Conservation (phyloP, 2,888 invertebrate genomes). For the Ctena decussata region DNA sequence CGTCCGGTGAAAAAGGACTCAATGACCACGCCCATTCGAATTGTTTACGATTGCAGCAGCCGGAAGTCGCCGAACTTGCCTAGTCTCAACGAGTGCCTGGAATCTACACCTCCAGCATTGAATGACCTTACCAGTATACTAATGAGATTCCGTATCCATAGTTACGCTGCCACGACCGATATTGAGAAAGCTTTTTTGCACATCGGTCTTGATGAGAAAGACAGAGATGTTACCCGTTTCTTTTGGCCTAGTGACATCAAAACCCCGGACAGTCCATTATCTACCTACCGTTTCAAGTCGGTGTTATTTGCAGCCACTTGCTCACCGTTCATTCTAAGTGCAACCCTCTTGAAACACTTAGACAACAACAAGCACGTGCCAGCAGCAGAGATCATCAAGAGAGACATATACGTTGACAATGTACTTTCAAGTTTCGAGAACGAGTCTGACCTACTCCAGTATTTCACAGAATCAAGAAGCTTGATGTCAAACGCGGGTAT, state of each 20-base stretch:
- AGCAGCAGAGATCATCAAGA: background rate
- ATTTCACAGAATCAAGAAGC: conserved; percentile 18
- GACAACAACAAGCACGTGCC: background rate
- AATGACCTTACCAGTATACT: conserved; percentile 54
- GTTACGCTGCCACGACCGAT: conserved; percentile 38
- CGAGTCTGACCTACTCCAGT: conserved; percentile 11
- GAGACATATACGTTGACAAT: conserved; percentile 55
- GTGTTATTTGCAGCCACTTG: conserved; percentile 33
- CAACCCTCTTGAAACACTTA: conserved; percentile 35
- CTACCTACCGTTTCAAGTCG: conserved; percentile 25
- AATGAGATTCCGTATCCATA: conserved; percentile 47
- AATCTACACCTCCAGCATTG: conserved; percentile 31
- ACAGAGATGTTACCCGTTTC: conserved; percentile 55
- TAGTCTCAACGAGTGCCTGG: conserved; percentile 59
- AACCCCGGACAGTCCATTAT: conserved; percentile 34
- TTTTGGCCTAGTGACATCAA: conserved; percentile 47
- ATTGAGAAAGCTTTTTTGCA: conserved; percentile 60
- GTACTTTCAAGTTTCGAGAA: conserved; percentile 34
- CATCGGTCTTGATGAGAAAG: conserved; percentile 42
- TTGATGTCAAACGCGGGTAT: conserved; percentile 20
- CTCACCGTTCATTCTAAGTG: conserved; percentile 41
- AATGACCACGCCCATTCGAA: conserved; percentile 52
- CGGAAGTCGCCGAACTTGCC: conserved; percentile 5
- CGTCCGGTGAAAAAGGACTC: conserved; percentile 57
- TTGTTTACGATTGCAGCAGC: conserved; percentile 61